phyloP scores from a whole-genome alignment of 1,140 invertebrate genomes.

The Cryptotermes secundus region DNA sequence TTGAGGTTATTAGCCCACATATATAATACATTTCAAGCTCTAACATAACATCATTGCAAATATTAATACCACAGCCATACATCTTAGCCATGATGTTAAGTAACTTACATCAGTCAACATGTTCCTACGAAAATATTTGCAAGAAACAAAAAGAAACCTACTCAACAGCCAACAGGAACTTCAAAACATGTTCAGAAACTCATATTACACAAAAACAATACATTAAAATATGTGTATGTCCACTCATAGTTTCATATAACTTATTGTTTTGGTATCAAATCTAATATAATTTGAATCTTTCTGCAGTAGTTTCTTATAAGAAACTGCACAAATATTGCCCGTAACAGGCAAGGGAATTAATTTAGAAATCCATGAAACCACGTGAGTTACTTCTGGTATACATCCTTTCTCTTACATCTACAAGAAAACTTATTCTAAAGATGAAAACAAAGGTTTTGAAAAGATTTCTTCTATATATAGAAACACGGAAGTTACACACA shows the following conservation, averaged over 20 bases:
- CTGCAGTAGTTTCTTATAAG: background rate
- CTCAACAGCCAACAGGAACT: background rate
- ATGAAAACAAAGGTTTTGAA: no score
- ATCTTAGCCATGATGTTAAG: background rate
- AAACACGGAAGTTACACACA: no score
- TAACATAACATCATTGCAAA: background rate
- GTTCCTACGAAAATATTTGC: background rate
- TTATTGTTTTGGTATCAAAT: background rate
- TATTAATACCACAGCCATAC: background rate
- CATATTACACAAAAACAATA: background rate
- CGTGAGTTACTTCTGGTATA: background rate
- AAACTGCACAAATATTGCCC: background rate
- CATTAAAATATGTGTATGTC: background rate
- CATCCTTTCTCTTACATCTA: no score
- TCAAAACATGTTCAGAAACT: background rate
- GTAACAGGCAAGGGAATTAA: background rate
- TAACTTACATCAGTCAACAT: background rate
- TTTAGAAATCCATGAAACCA: background rate
- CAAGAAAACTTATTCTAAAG: no score
- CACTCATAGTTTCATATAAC: background rate
- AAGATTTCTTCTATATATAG: no score
- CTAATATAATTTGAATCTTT: background rate
- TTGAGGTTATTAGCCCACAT: background rate
- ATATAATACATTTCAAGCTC: background rate
- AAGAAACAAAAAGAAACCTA: background rate